Evolutionary conservation across 2,113 vertebrate species (phyloP).

Genomic region (Proterorhinus semilunaris): DNA sequence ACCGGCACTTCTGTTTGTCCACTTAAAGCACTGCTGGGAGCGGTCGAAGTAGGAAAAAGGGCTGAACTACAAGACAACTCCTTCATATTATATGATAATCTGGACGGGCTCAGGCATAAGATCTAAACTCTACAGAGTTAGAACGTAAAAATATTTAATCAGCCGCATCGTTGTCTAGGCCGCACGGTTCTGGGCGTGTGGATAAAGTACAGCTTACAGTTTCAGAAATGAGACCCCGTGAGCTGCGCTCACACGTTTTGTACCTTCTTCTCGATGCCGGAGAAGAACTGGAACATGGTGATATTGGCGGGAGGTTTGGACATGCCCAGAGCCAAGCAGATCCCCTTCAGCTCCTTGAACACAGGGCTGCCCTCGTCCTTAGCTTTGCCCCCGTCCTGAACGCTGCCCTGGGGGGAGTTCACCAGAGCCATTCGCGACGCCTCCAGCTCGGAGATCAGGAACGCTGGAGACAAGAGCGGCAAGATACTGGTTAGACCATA

Average conservation of each 20-base stretch:
- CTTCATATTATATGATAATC: too few relatives aligned
- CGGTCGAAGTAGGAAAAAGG: too few relatives aligned
- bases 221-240: too few relatives aligned
- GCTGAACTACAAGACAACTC: too few relatives aligned
- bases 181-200: too few relatives aligned
- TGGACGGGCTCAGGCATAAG: too few relatives aligned
- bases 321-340: constrained; percentile 96
- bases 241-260: neutral
- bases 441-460: constrained; percentile 97
- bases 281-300: constrained; percentile 99
- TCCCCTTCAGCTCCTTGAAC: constrained; percentile 93
- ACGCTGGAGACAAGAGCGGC: constrained; percentile 75
- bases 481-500: neutral
- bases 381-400: constrained; percentile 18
- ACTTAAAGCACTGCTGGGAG: too few relatives aligned
- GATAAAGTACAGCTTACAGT: too few relatives aligned
- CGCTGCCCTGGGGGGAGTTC: constrained; percentile 84
- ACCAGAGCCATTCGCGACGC: constrained; percentile 92
- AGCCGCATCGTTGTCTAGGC: too few relatives aligned
- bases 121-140: too few relatives aligned
- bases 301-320: constrained; percentile 98
- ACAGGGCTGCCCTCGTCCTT: constrained; percentile 88
- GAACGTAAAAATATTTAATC: too few relatives aligned
- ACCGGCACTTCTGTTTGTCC: too few relatives aligned
- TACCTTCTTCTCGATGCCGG: constrained; percentile 98